Evolutionary conservation across 2,113 vertebrate genomes (phyloP).

Genomic region (Microcebus tavaratra): DNA sequence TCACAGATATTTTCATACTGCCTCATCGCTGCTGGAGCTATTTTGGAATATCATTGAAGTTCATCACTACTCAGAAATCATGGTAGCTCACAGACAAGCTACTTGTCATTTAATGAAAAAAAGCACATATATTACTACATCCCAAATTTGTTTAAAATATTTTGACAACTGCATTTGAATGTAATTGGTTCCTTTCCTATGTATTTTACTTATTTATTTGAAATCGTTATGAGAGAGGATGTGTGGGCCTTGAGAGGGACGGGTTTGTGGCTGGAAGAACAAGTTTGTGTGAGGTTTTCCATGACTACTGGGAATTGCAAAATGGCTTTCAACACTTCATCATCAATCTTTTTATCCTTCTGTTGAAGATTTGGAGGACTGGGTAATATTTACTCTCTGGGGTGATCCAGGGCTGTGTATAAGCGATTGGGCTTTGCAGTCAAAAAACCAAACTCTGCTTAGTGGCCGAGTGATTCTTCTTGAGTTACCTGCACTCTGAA

Average conservation of each 20-base stretch:
- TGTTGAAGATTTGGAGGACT: rapidly evolving
- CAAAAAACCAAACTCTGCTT: background rate
- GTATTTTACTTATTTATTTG: background rate
- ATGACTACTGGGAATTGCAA: background rate
- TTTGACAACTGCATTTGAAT: constrained; percentile 9
- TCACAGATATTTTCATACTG: background rate
- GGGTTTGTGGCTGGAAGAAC: background rate
- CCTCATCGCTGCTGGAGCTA: rapidly evolving
- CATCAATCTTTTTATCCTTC: background rate
- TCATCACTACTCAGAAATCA: background rate
- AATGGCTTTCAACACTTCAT: background rate
- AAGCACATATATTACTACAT: background rate
- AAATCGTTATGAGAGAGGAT: background rate
- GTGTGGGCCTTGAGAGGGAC: background rate
- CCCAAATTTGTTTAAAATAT: background rate
- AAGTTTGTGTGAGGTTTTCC: background rate
- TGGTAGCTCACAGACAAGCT: background rate
- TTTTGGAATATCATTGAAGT: background rate
- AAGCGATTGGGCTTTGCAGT: background rate
- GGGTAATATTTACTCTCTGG: background rate
- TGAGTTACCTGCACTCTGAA: background rate
- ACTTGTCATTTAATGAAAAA: background rate
- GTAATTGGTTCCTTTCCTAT: background rate
- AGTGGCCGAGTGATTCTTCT: background rate
- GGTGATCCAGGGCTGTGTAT: background rate